Evolutionary conservation across 2,113 vertebrate genomes (phyloP).

Genomic region (Entelurus aequoreus): DNA sequence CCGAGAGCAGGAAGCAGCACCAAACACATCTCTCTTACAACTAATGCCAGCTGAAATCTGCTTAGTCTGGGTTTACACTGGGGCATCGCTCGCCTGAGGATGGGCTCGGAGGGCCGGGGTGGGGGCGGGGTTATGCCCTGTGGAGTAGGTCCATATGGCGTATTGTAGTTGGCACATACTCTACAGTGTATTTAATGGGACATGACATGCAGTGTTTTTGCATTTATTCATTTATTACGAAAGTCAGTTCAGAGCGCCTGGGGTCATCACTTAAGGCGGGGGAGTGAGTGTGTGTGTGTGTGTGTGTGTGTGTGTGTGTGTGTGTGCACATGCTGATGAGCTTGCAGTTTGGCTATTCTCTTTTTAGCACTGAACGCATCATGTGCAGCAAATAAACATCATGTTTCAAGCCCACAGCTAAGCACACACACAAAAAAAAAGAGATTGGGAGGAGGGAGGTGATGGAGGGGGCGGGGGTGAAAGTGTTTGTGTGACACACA

Average conservation of each 20-base stretch:
- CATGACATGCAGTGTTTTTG: conserved; percentile 34
- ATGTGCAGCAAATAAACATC: conserved; percentile 50
- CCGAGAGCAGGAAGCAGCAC: conserved; percentile 16
- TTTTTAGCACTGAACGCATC: conserved; percentile 29
- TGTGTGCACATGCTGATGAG: conserved; percentile 31
- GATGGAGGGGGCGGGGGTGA: conserved; percentile 10
- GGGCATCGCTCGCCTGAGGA: conserved; percentile 32
- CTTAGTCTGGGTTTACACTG: conserved; percentile 51
- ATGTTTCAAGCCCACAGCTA: conserved; percentile 35
- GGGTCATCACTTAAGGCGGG: conserved; percentile 22
- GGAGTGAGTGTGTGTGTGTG: conserved; percentile 21
- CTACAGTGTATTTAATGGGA: conserved; percentile 42
- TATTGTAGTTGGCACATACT: conserved; percentile 57
- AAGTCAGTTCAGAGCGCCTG: conserved; percentile 19
- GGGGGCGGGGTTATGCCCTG: conserved; percentile 23
- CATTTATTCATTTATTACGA: conserved; percentile 17
- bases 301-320: conserved; percentile 29
- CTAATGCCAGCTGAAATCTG: conserved; percentile 54
- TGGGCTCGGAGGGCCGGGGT: conserved; percentile 17
- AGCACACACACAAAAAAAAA: conserved; percentile 13
- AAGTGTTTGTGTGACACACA: conserved; percentile 43
- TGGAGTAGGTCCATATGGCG: conserved; percentile 67
- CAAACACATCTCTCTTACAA: conserved; percentile 38
- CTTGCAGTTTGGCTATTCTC: conserved; percentile 16
- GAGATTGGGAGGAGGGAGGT: conserved; percentile 24